A percentile compares a stretch with the other conserved stretches of the same genome.
phyloP scores from a whole-genome alignment of 2,797 vertebrate genomes.

The Cuculus canorus region DNA sequence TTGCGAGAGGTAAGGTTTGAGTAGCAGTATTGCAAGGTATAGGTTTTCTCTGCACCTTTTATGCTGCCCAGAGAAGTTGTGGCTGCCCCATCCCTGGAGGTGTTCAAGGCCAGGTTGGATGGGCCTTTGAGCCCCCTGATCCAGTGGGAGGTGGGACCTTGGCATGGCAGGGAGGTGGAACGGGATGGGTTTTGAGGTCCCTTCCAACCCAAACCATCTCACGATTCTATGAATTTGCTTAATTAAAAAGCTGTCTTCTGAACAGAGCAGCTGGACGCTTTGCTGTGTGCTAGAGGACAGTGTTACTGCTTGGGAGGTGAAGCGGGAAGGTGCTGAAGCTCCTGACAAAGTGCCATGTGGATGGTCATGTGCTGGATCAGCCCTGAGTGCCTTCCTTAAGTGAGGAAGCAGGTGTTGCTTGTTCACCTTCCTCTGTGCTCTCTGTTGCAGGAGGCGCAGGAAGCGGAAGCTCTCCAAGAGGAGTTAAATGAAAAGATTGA shows the following conservation, averaged over 20 bases:
- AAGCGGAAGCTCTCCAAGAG: constrained; percentile 89
- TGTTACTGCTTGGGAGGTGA: background rate
- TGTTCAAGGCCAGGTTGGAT: no score
- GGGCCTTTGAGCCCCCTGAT: no score
- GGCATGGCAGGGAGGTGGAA: no score
- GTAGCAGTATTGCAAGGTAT: rapidly evolving
- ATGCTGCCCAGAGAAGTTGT: no score
- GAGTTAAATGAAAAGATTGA: constrained; percentile 94
- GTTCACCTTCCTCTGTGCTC: background rate
- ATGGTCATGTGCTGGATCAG: background rate
- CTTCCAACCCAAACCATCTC: no score
- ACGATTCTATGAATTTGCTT: background rate
- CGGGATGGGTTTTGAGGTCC: no score
- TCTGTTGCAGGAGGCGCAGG: constrained; percentile 84
- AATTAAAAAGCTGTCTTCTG: background rate
- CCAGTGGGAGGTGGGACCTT: no score
- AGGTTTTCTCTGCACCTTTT: background rate
- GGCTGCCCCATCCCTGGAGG: no score
- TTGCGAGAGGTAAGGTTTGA: constrained; percentile 86
- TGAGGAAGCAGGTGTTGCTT: background rate
- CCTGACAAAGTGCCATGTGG: background rate
- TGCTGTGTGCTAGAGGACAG: background rate
- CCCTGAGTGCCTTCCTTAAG: no score
- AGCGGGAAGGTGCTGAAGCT: background rate
- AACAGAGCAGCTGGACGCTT: background rate